Evolutionary conservation across 2,797 vertebrate species (phyloP).

Genomic region (Notolepis coatsorum): DNA sequence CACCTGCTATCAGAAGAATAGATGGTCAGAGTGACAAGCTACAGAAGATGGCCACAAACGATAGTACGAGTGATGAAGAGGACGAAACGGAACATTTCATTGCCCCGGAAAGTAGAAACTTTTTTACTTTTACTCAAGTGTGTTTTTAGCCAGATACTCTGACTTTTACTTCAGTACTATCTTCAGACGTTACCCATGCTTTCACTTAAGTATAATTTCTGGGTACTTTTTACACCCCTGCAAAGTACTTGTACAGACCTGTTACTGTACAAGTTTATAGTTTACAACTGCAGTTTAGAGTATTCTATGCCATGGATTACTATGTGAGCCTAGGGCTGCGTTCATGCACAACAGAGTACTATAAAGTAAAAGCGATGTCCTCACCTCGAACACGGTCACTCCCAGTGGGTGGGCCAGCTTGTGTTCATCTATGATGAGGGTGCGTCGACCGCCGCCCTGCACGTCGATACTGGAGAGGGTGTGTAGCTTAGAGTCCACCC

Average conservation of each 20-base stretch:
- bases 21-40: no score
- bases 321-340: neutral
- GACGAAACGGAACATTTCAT: no score
- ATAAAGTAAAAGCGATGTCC: slow-evolving; percentile 1
- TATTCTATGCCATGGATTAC: slow-evolving; percentile 13
- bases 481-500: slow-evolving; percentile 94
- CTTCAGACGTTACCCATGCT: no score
- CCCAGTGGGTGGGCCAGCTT: slow-evolving; percentile 88
- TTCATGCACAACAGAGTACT: slow-evolving; percentile 10
- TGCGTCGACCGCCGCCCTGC: slow-evolving; percentile 84
- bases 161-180: no score
- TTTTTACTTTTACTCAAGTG: neutral
- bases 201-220: no score
- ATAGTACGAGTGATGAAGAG: no score
- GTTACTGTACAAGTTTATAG: neutral
- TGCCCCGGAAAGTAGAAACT: neutral
- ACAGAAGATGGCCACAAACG: no score
- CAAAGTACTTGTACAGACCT: no score
- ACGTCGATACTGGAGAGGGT: slow-evolving; percentile 88
- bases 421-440: slow-evolving; percentile 81
- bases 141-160: neutral
- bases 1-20: no score
- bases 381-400: slow-evolving; percentile 90
- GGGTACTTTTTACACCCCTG: no score
- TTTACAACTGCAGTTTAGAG: neutral